phyloP scores from a whole-genome alignment of 2,113 vertebrate genomes.

The Castor canadensis region DNA sequence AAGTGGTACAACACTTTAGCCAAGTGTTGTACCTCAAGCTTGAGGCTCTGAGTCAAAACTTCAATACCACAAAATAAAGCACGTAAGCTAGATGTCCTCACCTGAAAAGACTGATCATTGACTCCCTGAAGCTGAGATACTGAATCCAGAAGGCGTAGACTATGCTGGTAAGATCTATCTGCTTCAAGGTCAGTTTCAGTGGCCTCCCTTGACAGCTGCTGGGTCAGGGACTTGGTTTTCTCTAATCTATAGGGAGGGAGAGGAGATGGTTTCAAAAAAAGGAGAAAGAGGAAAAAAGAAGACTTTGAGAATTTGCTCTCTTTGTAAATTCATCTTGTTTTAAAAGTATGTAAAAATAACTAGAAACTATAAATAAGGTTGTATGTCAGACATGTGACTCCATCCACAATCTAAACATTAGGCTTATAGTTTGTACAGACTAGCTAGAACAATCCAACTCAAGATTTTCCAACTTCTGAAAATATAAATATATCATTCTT shows the following conservation, averaged over 20 bases:
- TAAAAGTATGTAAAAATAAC: neutral
- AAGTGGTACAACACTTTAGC: too few species aligned
- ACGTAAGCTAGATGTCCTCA: slow-evolving; percentile 46
- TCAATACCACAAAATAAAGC: neutral
- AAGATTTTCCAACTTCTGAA: neutral
- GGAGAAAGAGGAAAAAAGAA: neutral
- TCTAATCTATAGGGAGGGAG: slow-evolving; percentile 67
- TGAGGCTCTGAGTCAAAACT: too few species aligned
- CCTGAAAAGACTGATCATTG: slow-evolving; percentile 67
- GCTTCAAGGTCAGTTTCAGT: slow-evolving; percentile 59
- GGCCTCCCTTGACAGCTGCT: slow-evolving; percentile 76
- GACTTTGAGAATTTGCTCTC: neutral
- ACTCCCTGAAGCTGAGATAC: slow-evolving; percentile 70
- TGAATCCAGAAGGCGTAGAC: slow-evolving; percentile 77
- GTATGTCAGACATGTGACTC: neutral
- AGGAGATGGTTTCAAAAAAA: neutral
- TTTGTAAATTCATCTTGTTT: neutral
- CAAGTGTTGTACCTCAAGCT: too few species aligned
- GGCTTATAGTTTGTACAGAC: neutral
- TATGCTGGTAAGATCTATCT: slow-evolving; percentile 78
- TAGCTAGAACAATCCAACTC: neutral
- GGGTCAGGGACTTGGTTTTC: slow-evolving; percentile 74
- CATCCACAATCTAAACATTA: neutral
- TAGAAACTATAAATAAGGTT: neutral
- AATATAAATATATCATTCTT: neutral